Base-by-base conservation (phyloP, 2,113 vertebrate species). In the Hippocampus abdominalis region DNA sequence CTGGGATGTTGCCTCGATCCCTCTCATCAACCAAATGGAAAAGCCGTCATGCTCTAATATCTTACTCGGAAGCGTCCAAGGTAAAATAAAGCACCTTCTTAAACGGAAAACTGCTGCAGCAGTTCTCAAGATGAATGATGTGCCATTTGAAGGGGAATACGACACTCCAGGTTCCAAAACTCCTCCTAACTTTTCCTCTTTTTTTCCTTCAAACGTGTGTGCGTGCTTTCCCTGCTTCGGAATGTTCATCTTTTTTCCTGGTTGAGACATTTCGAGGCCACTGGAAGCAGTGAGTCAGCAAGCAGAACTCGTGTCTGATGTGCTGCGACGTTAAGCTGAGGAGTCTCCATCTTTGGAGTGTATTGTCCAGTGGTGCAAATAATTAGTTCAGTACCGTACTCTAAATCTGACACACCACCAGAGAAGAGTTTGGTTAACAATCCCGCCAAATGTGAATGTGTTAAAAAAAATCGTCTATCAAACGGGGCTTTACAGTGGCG, bases 241-340 rank as follows among this genome's bases (percentile, higher is more conserved):
- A 90, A 88, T 85, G 80, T 79, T 80, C 79, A 76, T 88, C 82
- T 80, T 85, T 80, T 77, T 81, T 51, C 67, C 62, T 66, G 68
- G 70, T 79, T 57, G 67, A 75, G 76, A 64, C n/a, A 20, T 46
- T 78, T 66, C 74, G 66, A 81, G 73, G 78, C 73, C 48, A 65
- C 74, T 88, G 81, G 83, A 81, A 86, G 82, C 70, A 73, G 75
- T 90, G 85, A 91, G 84, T 89, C 89, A 92, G 87, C 89, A 86
- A 64, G 64, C 29, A 60, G 32, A 49, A 57, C 80, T 56, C 59
- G 74, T 68, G 68, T 25, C 48, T 46, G 70, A 68, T 39, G 62
- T 59, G 57, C 68, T 68, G 61, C 36, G 20, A 40, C 57, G 46
- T 57, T 27, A 36, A 75, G 39, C 63, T 66, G 64, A 46, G 4